Evolutionary conservation across 2,888 invertebrate genomes (phyloP), one percentile per base, ranked within the genome.

Genomic region (Lasioglossum lativentre): DNA sequence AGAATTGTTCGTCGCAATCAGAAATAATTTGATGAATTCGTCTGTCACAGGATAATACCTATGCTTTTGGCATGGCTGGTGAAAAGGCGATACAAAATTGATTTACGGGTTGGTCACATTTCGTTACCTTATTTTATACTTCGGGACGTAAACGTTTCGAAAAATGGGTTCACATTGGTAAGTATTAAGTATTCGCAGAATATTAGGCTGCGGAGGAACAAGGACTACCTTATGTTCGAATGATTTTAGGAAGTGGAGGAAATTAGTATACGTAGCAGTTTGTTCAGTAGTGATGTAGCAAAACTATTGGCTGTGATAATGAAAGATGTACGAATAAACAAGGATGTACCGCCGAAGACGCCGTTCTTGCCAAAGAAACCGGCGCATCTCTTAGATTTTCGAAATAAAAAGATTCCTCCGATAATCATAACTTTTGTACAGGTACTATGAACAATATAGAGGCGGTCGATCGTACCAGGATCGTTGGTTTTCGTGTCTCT

Each of bases 271-370:
- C 97, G 97, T 79, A 98, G 98, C 94, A 98, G 98, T 95, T 97
- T 98, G 93, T 97, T 98, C 90, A 98, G 98, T 94, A 98, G 98
- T 2, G 98, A 98, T 91, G 97, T 98, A 78, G 98, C 98, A 38
- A 98, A 98, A 94, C 95, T 98, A 23, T 95, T 98, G 5, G 98
- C 98, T 4, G 97, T 98, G 34, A 97, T 98, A n/a, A 97, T 98
- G 89, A 96, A 96, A 86, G 98, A 98, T 93, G 97, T 98, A 4
- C 96, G 98, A 87, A 96, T 98, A 80, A 98, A 98, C 91, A 98
- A 98, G 94, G 97, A 97, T 95, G 97, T 97, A 72, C 94, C 93
- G 5, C 87, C 92, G 19, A 81, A 89, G 30, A 86, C 92, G 10
- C 78, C 86, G 1, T 87, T 81, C 42, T 87, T 91, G 56, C 82